Evolutionary conservation across 2,113 vertebrate species (phyloP), one percentile per base, ranked within the genome.

Genomic region (Pelecanoides urinatrix): DNA sequence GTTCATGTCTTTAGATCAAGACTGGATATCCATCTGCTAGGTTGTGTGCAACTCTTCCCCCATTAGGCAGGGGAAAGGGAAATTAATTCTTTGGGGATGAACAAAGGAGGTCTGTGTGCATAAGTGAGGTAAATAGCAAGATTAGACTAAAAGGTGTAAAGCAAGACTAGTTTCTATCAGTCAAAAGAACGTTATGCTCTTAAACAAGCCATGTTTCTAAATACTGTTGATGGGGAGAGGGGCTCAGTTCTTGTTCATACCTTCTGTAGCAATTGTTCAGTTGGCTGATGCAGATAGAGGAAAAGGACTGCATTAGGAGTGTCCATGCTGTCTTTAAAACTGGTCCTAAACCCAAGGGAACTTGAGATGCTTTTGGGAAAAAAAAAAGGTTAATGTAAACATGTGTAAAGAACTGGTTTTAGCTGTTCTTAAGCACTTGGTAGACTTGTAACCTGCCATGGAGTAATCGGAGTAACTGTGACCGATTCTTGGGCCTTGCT

Each of bases 361-460:
- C 16, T 68, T 65, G 55, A 62, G 40, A 74, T 62, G 47, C 16
- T 52, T 58, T 45, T 27, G 4, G 2, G 6, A 58, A 9, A 18
- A 25, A 23, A 15, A 32, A 14, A 40, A 40, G 40, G 15, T 22
- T 55, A 11, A 55, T 3, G 5, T 42, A 63, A 73, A 50, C 22
- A 6, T 50, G 3, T 58, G 14, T 72, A 15, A 89, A 59, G 19
- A 86, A 59, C 29, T 38, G 34, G 65, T 30, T 81, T 93, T 78
- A 44, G 30, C 19, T 74, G 9, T 62, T 77, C n/a, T 68, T 83
- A 59, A 76, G 63, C 13, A 10, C 20, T 86, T 91, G 22, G 23
- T 70, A 40, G 29, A 25, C 15, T 47, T n/a, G 32, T 55, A 42
- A 25, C 13, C 44, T 42, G 17, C 44, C 0, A 0, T 61, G 52